phyloP scores from a whole-genome alignment of 2,113 vertebrate genomes.

The Callionymus lyra region DNA sequence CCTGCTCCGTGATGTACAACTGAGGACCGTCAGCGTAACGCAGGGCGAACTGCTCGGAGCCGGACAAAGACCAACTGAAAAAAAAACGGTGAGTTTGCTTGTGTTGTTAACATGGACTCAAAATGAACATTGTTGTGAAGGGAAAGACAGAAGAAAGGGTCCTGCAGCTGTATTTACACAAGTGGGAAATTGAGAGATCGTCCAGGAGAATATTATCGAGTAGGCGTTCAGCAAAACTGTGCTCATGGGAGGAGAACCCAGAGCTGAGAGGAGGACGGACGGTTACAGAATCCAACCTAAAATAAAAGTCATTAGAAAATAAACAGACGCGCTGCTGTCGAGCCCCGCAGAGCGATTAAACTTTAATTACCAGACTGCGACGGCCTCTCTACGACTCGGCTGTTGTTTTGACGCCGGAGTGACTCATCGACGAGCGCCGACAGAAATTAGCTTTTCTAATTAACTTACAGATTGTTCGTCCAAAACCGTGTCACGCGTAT shows the following conservation, averaged over 20 bases:
- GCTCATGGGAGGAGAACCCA: slow-evolving; percentile 10
- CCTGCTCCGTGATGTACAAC: slow-evolving; percentile 97
- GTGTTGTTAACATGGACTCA: background rate
- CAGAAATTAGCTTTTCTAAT: too few relatives aligned
- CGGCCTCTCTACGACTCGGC: too few relatives aligned
- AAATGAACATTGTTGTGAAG: background rate
- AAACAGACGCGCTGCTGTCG: background rate
- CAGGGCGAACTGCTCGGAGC: slow-evolving; percentile 88
- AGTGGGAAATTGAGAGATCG: slow-evolving; percentile 20
- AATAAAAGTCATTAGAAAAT: background rate
- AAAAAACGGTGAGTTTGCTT: slow-evolving; percentile 1
- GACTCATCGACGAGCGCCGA: too few relatives aligned
- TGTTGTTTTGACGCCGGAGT: too few relatives aligned
- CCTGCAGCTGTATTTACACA: slow-evolving; percentile 22
- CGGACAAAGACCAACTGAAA: slow-evolving; percentile 86
- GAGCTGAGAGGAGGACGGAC: slow-evolving; percentile 7
- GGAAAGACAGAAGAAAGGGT: slow-evolving; percentile 16
- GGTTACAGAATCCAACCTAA: background rate
- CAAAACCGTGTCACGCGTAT: too few relatives aligned
- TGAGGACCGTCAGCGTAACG: slow-evolving; percentile 93
- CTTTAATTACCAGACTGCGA: too few relatives aligned
- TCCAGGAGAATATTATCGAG: slow-evolving; percentile 33
- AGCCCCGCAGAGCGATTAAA: too few relatives aligned
- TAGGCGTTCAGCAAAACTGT: slow-evolving; percentile 18
- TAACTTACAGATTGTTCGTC: too few relatives aligned